Conservation (phyloP, 1,140 invertebrate genomes). For the Grapholita molesta region DNA sequence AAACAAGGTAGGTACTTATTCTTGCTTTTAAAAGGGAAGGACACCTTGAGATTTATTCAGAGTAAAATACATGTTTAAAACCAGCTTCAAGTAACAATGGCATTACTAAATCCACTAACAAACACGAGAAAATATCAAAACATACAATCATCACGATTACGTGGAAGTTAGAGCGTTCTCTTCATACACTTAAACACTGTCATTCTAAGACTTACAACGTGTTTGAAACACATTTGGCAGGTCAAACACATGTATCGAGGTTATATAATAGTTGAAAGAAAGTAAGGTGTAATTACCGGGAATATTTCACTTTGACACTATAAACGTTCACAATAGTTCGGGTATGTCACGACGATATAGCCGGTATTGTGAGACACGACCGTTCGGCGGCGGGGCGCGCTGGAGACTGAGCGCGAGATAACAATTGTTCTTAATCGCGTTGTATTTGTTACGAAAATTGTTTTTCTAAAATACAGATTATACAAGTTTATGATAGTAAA, state of each 20-base stretch:
- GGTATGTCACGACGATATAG: constrained; percentile 25
- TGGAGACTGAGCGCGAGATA: constrained; percentile 24
- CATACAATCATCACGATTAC: not conserved
- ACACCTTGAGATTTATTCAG: not conserved
- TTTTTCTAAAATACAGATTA: not conserved
- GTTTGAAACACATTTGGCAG: not conserved
- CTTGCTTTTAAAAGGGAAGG: not conserved
- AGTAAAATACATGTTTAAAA: not conserved
- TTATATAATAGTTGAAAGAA: not conserved
- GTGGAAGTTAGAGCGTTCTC: not conserved
- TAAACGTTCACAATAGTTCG: constrained; percentile 31
- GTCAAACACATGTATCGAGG: not conserved
- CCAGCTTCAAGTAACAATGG: not conserved
- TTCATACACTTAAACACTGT: not conserved
- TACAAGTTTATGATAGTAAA: too few relatives aligned
- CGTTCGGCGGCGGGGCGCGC: constrained; percentile 26
- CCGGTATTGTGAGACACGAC: constrained; percentile 34
- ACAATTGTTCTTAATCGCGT: constrained; percentile 20
- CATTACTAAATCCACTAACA: not conserved
- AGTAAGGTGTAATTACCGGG: not conserved
- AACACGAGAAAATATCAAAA: not conserved
- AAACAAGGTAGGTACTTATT: not conserved
- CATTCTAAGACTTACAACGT: not conserved
- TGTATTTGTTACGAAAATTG: not conserved
- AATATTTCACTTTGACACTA: constrained; percentile 30